Conservation (phyloP, 2,797 vertebrate genomes). For the Schizopygopsis malacanthus region DNA sequence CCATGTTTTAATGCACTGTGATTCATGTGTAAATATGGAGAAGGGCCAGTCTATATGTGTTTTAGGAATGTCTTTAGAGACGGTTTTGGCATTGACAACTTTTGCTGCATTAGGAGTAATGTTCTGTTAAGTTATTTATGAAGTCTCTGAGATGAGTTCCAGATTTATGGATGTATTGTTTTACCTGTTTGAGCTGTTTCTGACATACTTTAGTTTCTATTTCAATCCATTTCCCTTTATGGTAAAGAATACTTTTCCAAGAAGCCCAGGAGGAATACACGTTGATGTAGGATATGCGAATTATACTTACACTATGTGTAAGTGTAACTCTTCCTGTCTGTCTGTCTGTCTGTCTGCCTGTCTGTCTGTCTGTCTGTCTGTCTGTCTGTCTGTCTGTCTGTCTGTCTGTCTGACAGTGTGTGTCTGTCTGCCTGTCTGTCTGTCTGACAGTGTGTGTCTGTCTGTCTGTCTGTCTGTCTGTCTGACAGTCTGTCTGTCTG, state of each 20-base stretch:
- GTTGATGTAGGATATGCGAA: neutral
- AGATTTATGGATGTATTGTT: slow-evolving; percentile 16
- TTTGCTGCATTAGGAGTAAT: neutral
- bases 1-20: slow-evolving; percentile 4
- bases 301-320: no score
- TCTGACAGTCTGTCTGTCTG: no score
- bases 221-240: neutral
- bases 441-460: no score
- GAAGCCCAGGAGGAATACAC: neutral
- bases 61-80: neutral
- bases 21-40: neutral
- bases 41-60: neutral
- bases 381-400: no score
- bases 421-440: neutral
- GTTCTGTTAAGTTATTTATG: slow-evolving; percentile 28
- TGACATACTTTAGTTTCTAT: neutral
- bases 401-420: neutral
- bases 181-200: neutral
- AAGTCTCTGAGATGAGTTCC: slow-evolving; percentile 6
- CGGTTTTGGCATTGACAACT: neutral
- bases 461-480: no score
- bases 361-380: neutral
- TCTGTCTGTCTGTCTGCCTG: neutral
- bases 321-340: neutral
- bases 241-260: neutral